Percentiles rank a stretch among this genome's conserved stretches.
phyloP scores from a whole-genome alignment of 92 coral and sea anemone genomes.

The Bergia sp. region DNA sequence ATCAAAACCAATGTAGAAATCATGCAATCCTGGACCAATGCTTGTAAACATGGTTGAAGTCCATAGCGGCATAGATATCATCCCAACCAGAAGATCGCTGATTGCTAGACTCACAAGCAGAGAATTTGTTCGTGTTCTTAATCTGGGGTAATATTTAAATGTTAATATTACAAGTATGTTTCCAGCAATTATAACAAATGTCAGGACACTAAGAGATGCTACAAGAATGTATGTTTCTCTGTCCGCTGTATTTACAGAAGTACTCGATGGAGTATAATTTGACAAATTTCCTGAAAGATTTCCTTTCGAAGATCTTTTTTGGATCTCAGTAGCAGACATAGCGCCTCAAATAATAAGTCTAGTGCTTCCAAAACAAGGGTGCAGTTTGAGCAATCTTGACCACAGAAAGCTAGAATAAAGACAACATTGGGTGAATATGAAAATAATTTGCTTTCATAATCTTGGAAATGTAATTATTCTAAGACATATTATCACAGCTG shows the following conservation, averaged over 20 bases:
- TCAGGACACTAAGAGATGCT: background rate
- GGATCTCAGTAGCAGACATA: background rate
- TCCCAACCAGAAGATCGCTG: conserved; percentile 12
- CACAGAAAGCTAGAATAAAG: too few species aligned
- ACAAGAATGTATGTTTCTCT: background rate
- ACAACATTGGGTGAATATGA: background rate
- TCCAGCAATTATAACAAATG: background rate
- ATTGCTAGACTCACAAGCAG: conserved; percentile 6
- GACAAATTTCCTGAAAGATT: background rate
- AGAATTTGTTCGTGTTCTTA: conserved; percentile 15
- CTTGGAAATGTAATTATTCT: background rate
- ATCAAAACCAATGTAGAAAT: conserved; percentile 16
- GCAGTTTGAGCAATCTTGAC: too few species aligned
- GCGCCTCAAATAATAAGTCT: background rate
- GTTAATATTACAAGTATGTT: background rate
- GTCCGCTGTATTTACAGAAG: background rate
- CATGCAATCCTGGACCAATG: background rate
- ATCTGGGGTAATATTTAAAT: background rate
- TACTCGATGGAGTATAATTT: background rate
- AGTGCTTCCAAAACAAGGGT: too few species aligned
- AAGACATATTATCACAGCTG: background rate
- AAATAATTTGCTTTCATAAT: background rate
- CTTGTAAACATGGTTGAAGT: background rate
- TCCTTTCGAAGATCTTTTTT: background rate
- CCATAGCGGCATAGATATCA: conserved; percentile 27